Evolutionary conservation across 2,113 vertebrate genomes (phyloP).

Genomic region (Eolophus roseicapilla): DNA sequence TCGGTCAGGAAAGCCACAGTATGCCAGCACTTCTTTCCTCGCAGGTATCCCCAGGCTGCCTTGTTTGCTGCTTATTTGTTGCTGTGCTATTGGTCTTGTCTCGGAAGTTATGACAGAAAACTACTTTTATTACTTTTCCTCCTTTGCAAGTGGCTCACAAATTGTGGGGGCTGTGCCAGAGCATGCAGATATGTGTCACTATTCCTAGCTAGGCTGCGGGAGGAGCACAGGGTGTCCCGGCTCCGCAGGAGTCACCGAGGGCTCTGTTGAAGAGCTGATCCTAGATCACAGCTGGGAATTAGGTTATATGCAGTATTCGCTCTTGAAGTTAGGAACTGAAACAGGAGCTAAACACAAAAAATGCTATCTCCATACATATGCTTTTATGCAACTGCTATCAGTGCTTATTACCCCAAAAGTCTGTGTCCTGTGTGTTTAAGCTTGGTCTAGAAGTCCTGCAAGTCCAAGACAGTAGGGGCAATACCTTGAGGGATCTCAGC

Average conservation of each 20-base stretch:
- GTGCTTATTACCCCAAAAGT: neutral
- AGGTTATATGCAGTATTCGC: neutral
- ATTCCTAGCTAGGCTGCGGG: neutral
- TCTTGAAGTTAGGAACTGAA: neutral
- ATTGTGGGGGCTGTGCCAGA: accelerated
- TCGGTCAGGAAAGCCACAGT: neutral
- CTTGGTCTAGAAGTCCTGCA: neutral
- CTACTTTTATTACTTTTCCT: neutral
- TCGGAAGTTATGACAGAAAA: neutral
- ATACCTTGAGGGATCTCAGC: neutral
- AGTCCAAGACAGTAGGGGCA: no score
- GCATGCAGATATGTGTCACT: accelerated
- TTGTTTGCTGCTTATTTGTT: neutral
- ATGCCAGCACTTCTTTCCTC: neutral
- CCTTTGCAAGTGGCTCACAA: neutral
- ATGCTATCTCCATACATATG: accelerated
- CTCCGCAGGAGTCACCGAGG: neutral
- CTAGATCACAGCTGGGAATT: neutral
- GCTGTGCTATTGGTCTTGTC: neutral
- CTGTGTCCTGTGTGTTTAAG: neutral
- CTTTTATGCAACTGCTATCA: neutral
- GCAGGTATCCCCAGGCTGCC: neutral
- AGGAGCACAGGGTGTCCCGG: no score
- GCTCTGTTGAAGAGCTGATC: neutral
- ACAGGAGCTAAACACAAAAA: neutral